Base-by-base conservation (phyloP, 2,113 vertebrate genomes). In the Sardina pilchardus region DNA sequence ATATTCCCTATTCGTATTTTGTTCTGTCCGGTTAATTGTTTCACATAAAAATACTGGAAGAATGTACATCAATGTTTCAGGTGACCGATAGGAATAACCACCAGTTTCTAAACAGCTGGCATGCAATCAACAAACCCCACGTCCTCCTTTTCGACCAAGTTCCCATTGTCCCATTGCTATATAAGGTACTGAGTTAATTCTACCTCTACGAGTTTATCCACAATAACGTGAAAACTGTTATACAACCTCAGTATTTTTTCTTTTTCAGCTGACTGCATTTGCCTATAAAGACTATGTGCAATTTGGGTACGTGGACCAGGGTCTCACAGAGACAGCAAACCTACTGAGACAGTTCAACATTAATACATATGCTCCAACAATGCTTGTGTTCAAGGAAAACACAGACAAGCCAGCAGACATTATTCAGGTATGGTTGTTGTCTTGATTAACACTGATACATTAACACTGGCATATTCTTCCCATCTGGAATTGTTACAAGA, bases 91-190 rank as follows among this genome's bases (percentile, higher is more conserved):
- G 96, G 87, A 99, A 98, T 90, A 95, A 97, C 81, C 19, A 95
- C 81, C 88, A 87, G 82, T 99, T 99, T 89, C 92, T 99, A 78
- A 97, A 96, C 6, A 95, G 95, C 91, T 99, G 97, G 97, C 96
- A 97, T 87, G 96, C 96, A 3, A 95, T 98, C 82, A 99, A 99
- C 90, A 99, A 99, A 89, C 98, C 98, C 1, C 97, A 95, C 0
- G 96, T 98, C 85, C 96, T 99, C 48, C 94, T 99, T 17, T 99
- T 99, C 4, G 97, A 99, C 91, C 98, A 98, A 84, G 94, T 95
- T 91, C 95, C 97, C 1, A 87, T 44, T 0, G 95, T 96, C 50
- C 98, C 98, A 0, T 92, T 99, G 0, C 85, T 98, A 0, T 99
- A 96, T 91, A 99, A 99, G 96, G 98, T 97, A 95, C 3, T 78